These are phyloP conservation scores for Gastrophryne carolinensis DNA, from an alignment of 2,797 vertebrate genomes.

Conservation along the genomic window DNA sequence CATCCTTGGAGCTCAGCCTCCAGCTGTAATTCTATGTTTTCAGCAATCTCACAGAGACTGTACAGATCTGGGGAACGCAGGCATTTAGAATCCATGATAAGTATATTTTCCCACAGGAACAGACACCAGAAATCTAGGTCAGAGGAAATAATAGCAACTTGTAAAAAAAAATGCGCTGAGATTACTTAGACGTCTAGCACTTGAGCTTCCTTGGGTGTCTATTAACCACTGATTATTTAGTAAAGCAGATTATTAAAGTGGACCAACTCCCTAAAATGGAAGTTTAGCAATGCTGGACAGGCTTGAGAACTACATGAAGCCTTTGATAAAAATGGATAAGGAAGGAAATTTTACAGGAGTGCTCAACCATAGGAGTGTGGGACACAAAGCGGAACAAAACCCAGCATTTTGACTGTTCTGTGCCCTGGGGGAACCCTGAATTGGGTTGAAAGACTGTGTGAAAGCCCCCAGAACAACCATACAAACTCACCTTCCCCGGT, in stretches of 20 bases:
- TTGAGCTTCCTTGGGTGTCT: not conserved
- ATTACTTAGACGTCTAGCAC: not conserved
- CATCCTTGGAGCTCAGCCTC: constrained; percentile 6
- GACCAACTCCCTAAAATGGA: too few species aligned
- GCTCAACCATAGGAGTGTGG: too few species aligned
- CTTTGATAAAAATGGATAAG: too few species aligned
- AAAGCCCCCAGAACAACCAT: too few species aligned
- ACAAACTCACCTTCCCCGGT: too few species aligned
- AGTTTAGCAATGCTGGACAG: too few species aligned
- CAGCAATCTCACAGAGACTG: not conserved
- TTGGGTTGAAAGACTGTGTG: too few species aligned
- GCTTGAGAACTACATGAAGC: too few species aligned
- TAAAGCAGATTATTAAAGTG: not conserved
- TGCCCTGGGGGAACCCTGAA: too few species aligned
- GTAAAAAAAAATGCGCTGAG: not conserved
- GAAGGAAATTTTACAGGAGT: too few species aligned
- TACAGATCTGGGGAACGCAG: not conserved
- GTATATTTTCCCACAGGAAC: constrained; percentile 27
- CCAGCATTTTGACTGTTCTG: too few species aligned
- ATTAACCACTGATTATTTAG: not conserved
- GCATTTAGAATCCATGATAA: constrained; percentile 30
- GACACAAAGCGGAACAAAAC: too few species aligned
- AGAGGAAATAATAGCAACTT: not conserved
- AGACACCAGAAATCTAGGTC: constrained; percentile 23
- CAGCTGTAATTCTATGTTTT: constrained; percentile 32